These are phyloP conservation scores for Athetis lepigone DNA, from an alignment of 2,888 invertebrate genomes.

Conservation along the genomic window DNA sequence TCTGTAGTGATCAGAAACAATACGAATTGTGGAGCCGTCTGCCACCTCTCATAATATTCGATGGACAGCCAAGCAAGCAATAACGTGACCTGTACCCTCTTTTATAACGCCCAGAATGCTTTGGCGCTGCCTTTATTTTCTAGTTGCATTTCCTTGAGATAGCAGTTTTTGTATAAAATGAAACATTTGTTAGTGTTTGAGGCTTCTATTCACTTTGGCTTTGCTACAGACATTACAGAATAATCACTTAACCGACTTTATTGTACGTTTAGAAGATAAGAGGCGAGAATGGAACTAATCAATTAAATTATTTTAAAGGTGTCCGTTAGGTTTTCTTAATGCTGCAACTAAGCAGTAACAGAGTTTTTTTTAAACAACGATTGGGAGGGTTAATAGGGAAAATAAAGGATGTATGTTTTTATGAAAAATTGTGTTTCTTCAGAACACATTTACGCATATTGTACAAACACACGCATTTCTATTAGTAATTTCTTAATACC, in stretches of 20 bases:
- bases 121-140: neutral
- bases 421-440: no score
- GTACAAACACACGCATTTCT: no score
- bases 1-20: neutral
- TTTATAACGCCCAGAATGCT: neutral
- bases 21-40: neutral
- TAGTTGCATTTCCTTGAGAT: neutral
- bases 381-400: no score
- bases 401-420: no score
- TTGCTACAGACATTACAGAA: neutral
- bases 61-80: neutral
- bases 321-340: no score
- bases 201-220: neutral
- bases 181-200: neutral
- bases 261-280: no score
- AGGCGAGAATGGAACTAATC: neutral
- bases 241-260: no score
- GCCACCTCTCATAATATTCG: neutral
- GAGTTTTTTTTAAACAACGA: no score
- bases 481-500: no score
- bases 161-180: constrained; percentile 1
- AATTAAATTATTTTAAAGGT: no score
- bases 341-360: no score
- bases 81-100: neutral
- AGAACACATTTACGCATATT: no score